Evolutionary conservation across 2,888 invertebrate genomes (phyloP), one percentile per base, ranked within the genome.

Genomic region (Himalopsyche tibetana): DNA sequence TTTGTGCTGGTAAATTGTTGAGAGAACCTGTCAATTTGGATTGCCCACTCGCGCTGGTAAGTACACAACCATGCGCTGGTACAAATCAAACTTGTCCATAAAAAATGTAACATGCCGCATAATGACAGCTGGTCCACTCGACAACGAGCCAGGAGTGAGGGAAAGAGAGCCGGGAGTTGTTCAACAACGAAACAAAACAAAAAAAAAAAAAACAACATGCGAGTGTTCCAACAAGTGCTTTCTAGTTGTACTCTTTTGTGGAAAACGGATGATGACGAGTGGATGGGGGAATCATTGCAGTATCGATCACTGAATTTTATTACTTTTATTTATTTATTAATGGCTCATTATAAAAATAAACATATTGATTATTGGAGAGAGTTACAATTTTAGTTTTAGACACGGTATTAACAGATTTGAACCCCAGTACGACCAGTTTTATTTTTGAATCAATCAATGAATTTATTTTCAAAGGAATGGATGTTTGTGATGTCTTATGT

Each of bases 91-190:
- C 88, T 86, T 82, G 88, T 81, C 85, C 83, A 85, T 85, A 86
- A 84, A 85, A 92, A 93, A 93, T 92, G 93, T 93, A 93, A 93
- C 93, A 93, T 93, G 92, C 93, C 93, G 93, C 92, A 93, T 93
- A 93, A 93, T 93, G 93, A 93, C 93, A 93, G 93, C 93, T 93
- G 93, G 93, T 93, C 93, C 93, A 93, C 93, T 93, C 93, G 93
- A 93, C 93, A 63, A 93, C 92, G 93, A 92, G 86, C 63, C 63
- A 19, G 63, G n/a, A 28, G 63, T 19, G 28, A 93, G 93, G 63
- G 83, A 69, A 63, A 28, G 63, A 63, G 63, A 63, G 28, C 82
- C 74, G 79, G 81, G 85, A 85, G 82, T 63, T 83, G 86, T 83
- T 84, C 81, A 85, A 85, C 86, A 87, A 69, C 84, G 84, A 82